These are phyloP conservation scores for Champsocephalus gunnari DNA, from an alignment of 2,797 vertebrate species.

Conservation along the genomic window DNA sequence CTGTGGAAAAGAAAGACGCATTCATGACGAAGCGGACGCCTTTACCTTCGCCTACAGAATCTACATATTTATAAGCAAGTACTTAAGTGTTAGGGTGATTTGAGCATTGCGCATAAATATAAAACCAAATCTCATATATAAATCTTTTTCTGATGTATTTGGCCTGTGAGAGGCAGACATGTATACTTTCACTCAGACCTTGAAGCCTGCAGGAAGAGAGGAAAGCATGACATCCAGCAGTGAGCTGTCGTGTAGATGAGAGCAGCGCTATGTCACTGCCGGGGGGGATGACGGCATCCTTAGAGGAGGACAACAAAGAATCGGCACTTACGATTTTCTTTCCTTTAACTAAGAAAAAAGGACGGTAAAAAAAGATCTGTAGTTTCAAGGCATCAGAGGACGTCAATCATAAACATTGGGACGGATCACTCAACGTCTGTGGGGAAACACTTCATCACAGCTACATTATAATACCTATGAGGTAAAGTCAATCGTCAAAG, in stretches of 20 bases:
- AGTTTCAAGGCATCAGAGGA: no score
- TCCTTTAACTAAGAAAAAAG: no score
- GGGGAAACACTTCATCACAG: no score
- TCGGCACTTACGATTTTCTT: no score
- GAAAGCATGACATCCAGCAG: slow-evolving; percentile 10
- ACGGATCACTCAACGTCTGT: no score
- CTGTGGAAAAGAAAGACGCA: background rate
- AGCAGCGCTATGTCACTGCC: no score
- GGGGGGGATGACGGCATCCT: no score
- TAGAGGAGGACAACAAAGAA: no score
- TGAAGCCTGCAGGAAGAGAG: slow-evolving; percentile 1
- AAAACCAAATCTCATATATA: slow-evolving; percentile 8
- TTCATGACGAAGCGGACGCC: background rate
- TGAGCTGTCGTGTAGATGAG: background rate
- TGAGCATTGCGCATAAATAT: background rate
- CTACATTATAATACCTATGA: no score
- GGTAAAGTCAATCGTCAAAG: no score
- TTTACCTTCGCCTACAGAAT: background rate
- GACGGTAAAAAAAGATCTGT: no score
- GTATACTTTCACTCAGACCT: slow-evolving; percentile 14
- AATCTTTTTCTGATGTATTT: background rate
- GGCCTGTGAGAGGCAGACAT: slow-evolving; percentile 9
- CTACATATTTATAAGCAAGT: background rate
- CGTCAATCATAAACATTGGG: no score
- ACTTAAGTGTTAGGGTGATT: background rate